These are phyloP conservation scores for Nematostella vectensis DNA, from an alignment of 92 coral and sea anemone species.

Conservation along the genomic window DNA sequence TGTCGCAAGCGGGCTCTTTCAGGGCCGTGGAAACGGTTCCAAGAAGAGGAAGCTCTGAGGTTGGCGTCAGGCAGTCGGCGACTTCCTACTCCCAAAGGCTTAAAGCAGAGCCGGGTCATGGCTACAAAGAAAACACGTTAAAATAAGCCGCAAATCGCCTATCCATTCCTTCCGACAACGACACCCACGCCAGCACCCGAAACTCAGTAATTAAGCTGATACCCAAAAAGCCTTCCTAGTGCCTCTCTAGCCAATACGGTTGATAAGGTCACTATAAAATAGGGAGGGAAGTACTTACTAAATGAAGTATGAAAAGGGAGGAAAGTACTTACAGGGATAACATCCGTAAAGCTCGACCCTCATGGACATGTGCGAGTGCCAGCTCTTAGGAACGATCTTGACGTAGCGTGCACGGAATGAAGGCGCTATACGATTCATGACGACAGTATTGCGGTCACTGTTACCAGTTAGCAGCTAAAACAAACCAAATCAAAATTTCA, in stretches of 20 bases:
- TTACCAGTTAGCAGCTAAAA: constrained; percentile 66
- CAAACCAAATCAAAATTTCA: no score
- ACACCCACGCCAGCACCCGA: no score
- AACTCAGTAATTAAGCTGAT: no score
- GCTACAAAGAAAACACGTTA: constrained; percentile 26
- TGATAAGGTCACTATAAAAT: no score
- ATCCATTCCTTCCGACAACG: no score
- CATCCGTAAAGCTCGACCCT: constrained; percentile 85
- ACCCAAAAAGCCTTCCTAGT: no score
- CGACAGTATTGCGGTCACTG: constrained; percentile 58
- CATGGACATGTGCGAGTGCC: constrained; percentile 76
- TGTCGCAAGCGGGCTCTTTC: constrained; percentile 59
- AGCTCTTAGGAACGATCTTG: constrained; percentile 56
- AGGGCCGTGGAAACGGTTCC: constrained; percentile 38
- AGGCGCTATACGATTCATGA: constrained; percentile 48
- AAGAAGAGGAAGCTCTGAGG: constrained; percentile 57
- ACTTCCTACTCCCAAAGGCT: constrained; percentile 56
- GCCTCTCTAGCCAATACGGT: no score
- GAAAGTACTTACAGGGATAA: constrained; percentile 65
- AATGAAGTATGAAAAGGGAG: no score
- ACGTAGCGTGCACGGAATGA: constrained; percentile 61
- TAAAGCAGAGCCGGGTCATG: constrained; percentile 44
- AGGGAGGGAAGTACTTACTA: no score
- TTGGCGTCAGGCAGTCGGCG: constrained; percentile 48
- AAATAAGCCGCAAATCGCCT: no score